Evolutionary conservation across 2,797 vertebrate genomes (phyloP), one percentile per base, ranked within the genome.

Genomic region (Sebastes goodei): DNA sequence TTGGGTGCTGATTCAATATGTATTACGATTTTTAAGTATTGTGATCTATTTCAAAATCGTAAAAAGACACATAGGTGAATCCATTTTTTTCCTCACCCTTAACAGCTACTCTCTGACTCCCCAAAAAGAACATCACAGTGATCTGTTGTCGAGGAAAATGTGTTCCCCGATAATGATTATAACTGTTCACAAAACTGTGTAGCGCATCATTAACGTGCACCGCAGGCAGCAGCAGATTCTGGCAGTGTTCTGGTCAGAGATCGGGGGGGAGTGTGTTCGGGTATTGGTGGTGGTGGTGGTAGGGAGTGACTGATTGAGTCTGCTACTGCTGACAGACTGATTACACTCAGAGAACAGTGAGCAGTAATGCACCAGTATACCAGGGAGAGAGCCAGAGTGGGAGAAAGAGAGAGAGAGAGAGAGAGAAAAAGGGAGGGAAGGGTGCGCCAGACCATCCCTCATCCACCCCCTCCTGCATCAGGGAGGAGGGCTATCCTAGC

Each of bases 401-500:
- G 65, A 71, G 61, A 17, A 42, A 27, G 30, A 30, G 29, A 30
- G 27, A 32, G 8, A 52, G 38, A 46, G n/a, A 21, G 59, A 59
- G 71, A 73, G 17, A 20, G 38, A 61, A 17, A 27, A n/a, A 29
- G n/a, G 46, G 60, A 81, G 85, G 65, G 76, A 83, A 63, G 80
- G 83, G 87, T 87, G 87, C 53, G 21, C 79, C 88, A 89, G 73
- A 86, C 83, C 88, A 80, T 81, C 72, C 79, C 74, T 83, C 81
- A 89, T 71, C 77, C 71, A 64, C 7, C 12, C 27, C 74, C 56
- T 30, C 81, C 83, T 76, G 82, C 88, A 88, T 84, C 81, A 89
- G 81, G 79, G 85, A 92, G 87, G 89, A 89, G 91, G 94, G 93
- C 86, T 92, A 91, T 90, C 93, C 93, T 91, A 85, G 83, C 88